Base-by-base conservation (phyloP, 2,888 invertebrate genomes). In the Prenolepis imparis region DNA sequence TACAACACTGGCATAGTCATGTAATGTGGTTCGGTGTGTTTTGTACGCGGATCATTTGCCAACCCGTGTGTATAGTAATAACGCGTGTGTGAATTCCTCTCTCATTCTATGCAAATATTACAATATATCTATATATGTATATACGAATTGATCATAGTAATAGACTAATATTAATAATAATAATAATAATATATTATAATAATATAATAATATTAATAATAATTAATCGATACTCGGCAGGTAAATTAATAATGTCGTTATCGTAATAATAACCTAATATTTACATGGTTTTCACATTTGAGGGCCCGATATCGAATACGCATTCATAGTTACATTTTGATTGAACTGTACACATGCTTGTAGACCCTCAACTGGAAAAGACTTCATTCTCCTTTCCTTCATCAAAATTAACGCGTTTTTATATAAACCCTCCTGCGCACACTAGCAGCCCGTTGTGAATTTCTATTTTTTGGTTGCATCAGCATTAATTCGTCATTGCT, bases 161-260 rank as follows among this genome's bases (percentile, higher is more conserved):
- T 70, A 78, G 70, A 70, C 55, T 78, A 78, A 78, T 59, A 90
- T 89, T 91, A 90, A 88, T 88, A 89, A 90, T 91, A 89, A 91
- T 90, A 90, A 91, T 93, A 91, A 90, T 92, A 91, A 75, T 90
- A 84, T 73, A 88, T 88, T 88, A 87, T 88, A 89, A 90, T 91
- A 88, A 90, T 91, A 90, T 92, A 92, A 74, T 89, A 82, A 59
- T 84, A 89, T 70, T 93, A 92, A 91, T 91, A 91, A 92, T 92
- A 92, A 93, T 93, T 92, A 93, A 93, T 94, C 93, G 91, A 93
- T 93, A 92, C 93, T 92, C 92, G 93, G 93, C 93, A 93, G 92
- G 92, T 93, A 94, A 94, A 93, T 91, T 83, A 90, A 89, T 93
- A 92, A 92, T 92, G 90, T 92, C 88, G 90, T 92, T 90, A 92